A percentile compares a stretch with the other conserved stretches of the same genome.
These are phyloP conservation scores for Acanthurus leucopareius DNA, from an alignment of 2,797 vertebrate genomes.

Conservation along the genomic window DNA sequence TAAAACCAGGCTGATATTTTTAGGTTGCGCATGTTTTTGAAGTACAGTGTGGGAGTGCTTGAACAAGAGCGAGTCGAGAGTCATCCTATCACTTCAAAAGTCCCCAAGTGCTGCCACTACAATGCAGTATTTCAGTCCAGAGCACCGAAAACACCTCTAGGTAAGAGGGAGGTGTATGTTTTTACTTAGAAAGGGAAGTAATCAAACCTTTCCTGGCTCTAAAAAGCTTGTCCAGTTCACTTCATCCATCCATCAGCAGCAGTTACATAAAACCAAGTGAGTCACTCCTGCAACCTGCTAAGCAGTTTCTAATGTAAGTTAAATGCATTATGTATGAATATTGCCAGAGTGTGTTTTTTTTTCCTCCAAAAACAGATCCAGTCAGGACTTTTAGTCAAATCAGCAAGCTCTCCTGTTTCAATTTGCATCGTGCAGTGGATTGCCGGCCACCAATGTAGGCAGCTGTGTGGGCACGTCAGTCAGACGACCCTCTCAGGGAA, in stretches of 20 bases:
- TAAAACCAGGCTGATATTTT: conserved; percentile 51
- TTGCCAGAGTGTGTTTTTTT: conserved; percentile 54
- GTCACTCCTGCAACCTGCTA: conserved; percentile 56
- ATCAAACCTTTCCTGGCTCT: conserved; percentile 46
- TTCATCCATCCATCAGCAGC: conserved; percentile 56
- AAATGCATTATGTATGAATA: conserved; percentile 79
- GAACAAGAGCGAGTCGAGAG: conserved; percentile 49
- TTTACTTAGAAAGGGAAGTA: conserved; percentile 34
- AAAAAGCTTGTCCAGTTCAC: conserved; percentile 46
- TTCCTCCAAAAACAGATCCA: conserved; percentile 45
- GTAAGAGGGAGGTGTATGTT: conserved; percentile 12
- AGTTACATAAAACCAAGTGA: conserved; percentile 58
- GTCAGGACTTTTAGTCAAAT: conserved; percentile 78
- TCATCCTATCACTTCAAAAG: conserved; percentile 62
- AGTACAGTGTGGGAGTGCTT: conserved; percentile 66
- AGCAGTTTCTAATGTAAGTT: conserved; percentile 76
- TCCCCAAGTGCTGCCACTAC: conserved; percentile 34
- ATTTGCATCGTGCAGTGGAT: conserved; percentile 67
- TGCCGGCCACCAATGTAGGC: conserved; percentile 50
- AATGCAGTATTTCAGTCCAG: conserved; percentile 30
- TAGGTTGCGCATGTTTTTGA: conserved; percentile 57
- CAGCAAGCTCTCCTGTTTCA: conserved; percentile 61
- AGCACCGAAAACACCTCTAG: conserved; percentile 49
- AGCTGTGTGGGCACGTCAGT: conserved; percentile 55
- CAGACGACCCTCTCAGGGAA: conserved; percentile 27